phyloP scores from a whole-genome alignment of 2,888 invertebrate genomes.

The Lathronympha strigana region DNA sequence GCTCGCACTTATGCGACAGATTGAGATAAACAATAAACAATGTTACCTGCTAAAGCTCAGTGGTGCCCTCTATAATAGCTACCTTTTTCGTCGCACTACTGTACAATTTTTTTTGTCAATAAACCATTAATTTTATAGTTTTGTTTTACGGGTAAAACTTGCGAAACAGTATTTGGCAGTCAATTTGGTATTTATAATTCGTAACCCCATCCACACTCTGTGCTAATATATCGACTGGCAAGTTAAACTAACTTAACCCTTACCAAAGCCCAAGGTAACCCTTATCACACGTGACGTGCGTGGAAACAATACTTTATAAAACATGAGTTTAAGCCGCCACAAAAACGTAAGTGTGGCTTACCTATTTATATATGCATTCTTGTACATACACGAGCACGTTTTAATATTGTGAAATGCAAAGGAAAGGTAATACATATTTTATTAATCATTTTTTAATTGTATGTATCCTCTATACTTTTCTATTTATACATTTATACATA shows the following conservation, averaged over 20 bases:
- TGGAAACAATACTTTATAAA: conserved; percentile 26
- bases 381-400: background rate
- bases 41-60: too few relatives aligned
- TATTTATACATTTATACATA: too few relatives aligned
- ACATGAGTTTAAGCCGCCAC: conserved; percentile 15
- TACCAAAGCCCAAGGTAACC: conserved; percentile 34
- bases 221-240: conserved; percentile 33
- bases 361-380: background rate
- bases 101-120: too few relatives aligned
- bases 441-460: too few relatives aligned
- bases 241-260: conserved; percentile 37
- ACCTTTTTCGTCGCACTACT: too few relatives aligned
- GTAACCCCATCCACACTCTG: conserved; percentile 15
- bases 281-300: conserved; percentile 31
- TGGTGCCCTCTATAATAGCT: too few relatives aligned
- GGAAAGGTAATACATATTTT: background rate
- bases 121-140: too few relatives aligned
- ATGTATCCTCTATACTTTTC: too few relatives aligned
- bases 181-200: background rate
- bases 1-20: too few relatives aligned
- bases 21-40: too few relatives aligned
- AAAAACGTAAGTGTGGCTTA: background rate
- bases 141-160: too few relatives aligned
- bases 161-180: too few relatives aligned
- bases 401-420: background rate